A percentile compares a stretch with the other conserved stretches of the same genome.
phyloP scores from a whole-genome alignment of 2,113 vertebrate species.

The Synchiropus splendidus region DNA sequence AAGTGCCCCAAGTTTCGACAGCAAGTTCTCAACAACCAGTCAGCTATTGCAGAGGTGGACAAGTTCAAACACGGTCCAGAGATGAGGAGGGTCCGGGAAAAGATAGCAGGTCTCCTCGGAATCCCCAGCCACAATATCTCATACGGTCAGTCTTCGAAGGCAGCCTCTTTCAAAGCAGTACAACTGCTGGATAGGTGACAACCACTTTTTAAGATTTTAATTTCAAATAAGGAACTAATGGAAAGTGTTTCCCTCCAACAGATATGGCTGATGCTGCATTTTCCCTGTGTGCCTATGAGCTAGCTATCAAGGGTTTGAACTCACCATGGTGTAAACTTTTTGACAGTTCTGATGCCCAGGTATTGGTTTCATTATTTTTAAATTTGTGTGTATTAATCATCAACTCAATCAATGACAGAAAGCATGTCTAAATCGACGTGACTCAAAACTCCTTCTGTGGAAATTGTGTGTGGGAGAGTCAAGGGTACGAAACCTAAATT shows the following conservation, averaged over 20 bases:
- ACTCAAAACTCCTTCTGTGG: too few species aligned
- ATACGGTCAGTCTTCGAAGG: constrained; percentile 57
- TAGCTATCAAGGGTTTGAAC: constrained; percentile 78
- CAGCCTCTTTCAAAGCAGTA: background rate
- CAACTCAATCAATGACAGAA: too few species aligned
- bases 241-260: constrained; percentile 37
- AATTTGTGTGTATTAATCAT: too few species aligned
- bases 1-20: constrained; percentile 74
- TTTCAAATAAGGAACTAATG: too few species aligned
- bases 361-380: too few species aligned
- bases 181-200: background rate
- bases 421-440: too few species aligned
- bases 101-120: constrained; percentile 71
- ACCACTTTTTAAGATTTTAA: background rate
- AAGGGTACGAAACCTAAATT: too few species aligned
- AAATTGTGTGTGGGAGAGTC: too few species aligned
- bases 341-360: constrained; percentile 80
- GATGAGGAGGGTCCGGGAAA: constrained; percentile 78
- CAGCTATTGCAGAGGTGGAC: constrained; percentile 65
- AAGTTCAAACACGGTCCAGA: constrained; percentile 79
- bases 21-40: constrained; percentile 69
- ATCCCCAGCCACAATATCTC: constrained; percentile 65
- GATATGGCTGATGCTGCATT: constrained; percentile 87
- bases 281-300: constrained; percentile 85
- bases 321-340: constrained; percentile 89